phyloP scores from a whole-genome alignment of 2,113 vertebrate genomes.

The Stomatorhinus ivindoensis region DNA sequence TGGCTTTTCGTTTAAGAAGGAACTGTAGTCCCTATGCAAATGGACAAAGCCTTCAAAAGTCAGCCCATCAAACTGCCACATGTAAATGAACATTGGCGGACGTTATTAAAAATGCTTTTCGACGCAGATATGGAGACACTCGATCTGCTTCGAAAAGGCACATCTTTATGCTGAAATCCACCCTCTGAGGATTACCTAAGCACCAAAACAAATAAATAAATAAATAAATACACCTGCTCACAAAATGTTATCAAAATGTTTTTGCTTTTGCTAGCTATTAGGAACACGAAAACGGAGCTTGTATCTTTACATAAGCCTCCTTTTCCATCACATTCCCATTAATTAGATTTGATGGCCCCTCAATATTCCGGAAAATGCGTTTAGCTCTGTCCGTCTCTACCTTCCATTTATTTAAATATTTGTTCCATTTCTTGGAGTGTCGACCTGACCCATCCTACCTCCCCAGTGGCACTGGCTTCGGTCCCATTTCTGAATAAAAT shows the following conservation, averaged over 20 bases:
- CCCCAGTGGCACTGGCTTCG: background rate
- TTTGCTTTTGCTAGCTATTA: constrained; percentile 14
- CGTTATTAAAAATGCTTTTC: constrained; percentile 62
- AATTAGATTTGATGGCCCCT: constrained; percentile 33
- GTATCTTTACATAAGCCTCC: constrained; percentile 35
- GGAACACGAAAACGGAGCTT: background rate
- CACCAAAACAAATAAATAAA: constrained; percentile 48
- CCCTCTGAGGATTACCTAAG: constrained; percentile 25
- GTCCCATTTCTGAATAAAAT: background rate
- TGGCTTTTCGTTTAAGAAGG: background rate
- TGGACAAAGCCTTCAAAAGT: constrained; percentile 48
- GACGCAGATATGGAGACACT: constrained; percentile 50
- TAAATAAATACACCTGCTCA: constrained; percentile 30
- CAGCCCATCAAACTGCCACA: constrained; percentile 52
- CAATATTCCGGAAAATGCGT: constrained; percentile 32
- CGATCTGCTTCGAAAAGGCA: constrained; percentile 37
- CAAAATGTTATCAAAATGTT: constrained; percentile 39
- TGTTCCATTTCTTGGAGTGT: background rate
- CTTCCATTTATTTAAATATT: constrained; percentile 18
- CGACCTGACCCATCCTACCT: background rate
- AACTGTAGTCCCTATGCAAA: constrained; percentile 40
- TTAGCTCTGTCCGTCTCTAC: constrained; percentile 34
- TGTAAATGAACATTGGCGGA: constrained; percentile 58
- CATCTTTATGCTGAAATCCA: constrained; percentile 40
- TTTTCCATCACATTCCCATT: constrained; percentile 19